These are phyloP conservation scores for Sinocyclocheilus anshuiensis DNA, from an alignment of 2,113 vertebrate species.

Conservation along the genomic window DNA sequence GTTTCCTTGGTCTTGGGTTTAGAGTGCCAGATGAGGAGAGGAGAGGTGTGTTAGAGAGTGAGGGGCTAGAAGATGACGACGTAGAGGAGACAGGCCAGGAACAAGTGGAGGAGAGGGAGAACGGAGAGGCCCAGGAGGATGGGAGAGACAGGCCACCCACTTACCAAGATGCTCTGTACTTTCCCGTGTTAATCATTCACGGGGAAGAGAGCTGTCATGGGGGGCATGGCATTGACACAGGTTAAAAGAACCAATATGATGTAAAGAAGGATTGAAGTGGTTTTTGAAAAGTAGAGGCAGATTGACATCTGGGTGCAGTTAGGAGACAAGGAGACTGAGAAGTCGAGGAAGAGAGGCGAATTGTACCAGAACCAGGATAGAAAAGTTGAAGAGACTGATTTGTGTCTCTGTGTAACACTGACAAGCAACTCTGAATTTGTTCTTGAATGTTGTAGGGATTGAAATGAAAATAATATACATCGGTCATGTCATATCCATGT, in stretches of 20 bases:
- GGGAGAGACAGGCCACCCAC: slow-evolving; percentile 68
- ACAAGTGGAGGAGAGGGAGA: slow-evolving; percentile 40
- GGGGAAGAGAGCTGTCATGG: slow-evolving; percentile 75
- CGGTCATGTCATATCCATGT: slow-evolving; percentile 9
- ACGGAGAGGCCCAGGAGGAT: slow-evolving; percentile 37
- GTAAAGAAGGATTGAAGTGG: slow-evolving; percentile 32
- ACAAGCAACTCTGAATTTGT: slow-evolving; percentile 17
- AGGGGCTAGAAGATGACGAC: slow-evolving; percentile 53
- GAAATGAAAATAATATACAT: slow-evolving; percentile 32
- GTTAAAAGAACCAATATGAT: slow-evolving; percentile 28
- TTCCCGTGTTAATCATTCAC: slow-evolving; percentile 79
- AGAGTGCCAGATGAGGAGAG: slow-evolving; percentile 57
- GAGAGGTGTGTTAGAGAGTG: slow-evolving; percentile 55
- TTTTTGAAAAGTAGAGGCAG: slow-evolving; percentile 31
- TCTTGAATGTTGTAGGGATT: slow-evolving; percentile 28
- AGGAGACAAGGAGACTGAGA: neutral
- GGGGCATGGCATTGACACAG: slow-evolving; percentile 52
- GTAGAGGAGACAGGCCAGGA: slow-evolving; percentile 32
- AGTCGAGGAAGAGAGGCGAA: slow-evolving; percentile 20
- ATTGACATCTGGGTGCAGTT: slow-evolving; percentile 27
- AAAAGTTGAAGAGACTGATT: slow-evolving; percentile 5
- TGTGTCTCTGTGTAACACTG: slow-evolving; percentile 1
- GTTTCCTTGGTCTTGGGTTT: slow-evolving; percentile 58
- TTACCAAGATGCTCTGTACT: slow-evolving; percentile 78
- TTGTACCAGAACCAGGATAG: neutral